These are phyloP conservation scores for Epinotia brunnichana DNA, from an alignment of 2,888 invertebrate species.

Conservation along the genomic window DNA sequence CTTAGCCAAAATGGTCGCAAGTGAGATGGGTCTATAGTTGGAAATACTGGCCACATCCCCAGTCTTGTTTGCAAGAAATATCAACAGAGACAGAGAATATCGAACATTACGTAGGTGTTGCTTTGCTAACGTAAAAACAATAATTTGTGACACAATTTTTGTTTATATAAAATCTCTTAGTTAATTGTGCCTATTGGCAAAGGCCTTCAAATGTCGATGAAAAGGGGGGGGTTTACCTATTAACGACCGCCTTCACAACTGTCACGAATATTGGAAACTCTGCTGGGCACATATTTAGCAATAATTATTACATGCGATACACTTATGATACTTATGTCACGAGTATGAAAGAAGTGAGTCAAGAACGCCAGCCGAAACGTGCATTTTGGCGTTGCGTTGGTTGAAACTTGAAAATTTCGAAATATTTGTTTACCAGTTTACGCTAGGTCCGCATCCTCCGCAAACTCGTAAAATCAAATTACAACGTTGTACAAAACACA, in stretches of 20 bases:
- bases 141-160: too few species aligned
- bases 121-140: too few species aligned
- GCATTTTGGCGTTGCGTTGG: not conserved
- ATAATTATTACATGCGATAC: conserved; percentile 10
- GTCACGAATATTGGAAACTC: conserved; percentile 13
- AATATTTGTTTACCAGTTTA: not conserved
- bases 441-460: not conserved
- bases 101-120: too few species aligned
- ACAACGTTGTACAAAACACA: conserved; percentile 13
- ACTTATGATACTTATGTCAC: not conserved
- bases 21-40: too few species aligned
- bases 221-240: not conserved
- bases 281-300: conserved; percentile 2
- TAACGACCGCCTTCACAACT: not conserved
- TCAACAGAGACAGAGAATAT: too few species aligned
- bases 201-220: too few species aligned
- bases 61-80: too few species aligned
- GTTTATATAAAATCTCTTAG: too few species aligned
- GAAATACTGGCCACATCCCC: too few species aligned
- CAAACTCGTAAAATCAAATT: conserved; percentile 15
- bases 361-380: conserved; percentile 11
- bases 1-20: too few species aligned
- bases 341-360: not conserved
- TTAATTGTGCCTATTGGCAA: too few species aligned
- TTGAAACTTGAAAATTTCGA: conserved; percentile 21